phyloP scores from a whole-genome alignment of 2,888 invertebrate species.

The Ectemnius lituratus region DNA sequence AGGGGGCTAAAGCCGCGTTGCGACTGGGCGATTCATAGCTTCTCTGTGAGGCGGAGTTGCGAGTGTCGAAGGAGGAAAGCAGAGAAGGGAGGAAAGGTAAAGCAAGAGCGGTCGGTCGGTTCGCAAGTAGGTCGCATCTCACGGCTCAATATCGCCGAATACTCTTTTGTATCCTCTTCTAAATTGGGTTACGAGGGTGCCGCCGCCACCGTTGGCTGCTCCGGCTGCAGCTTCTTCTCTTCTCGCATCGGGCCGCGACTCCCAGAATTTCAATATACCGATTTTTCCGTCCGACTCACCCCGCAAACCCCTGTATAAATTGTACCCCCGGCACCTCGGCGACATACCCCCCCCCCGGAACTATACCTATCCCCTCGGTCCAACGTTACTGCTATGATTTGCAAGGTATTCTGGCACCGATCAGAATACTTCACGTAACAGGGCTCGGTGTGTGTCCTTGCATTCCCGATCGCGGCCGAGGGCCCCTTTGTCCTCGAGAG shows the following conservation, averaged over 20 bases:
- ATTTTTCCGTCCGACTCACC: slow-evolving; percentile 30
- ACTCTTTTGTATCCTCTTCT: slow-evolving; percentile 68
- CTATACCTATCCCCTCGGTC: not conserved
- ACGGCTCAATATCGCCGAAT: slow-evolving; percentile 74
- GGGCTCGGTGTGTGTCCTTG: no score
- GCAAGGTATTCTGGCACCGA: not conserved
- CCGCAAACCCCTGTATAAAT: slow-evolving; percentile 10
- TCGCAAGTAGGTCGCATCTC: slow-evolving; percentile 73
- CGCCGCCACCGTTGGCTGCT: slow-evolving; percentile 47
- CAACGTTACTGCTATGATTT: slow-evolving; percentile 12
- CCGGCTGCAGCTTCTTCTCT: slow-evolving; percentile 40
- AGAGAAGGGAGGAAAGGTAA: slow-evolving; percentile 40
- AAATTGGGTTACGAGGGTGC: slow-evolving; percentile 72
- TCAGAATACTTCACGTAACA: no score
- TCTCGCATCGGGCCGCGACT: slow-evolving; percentile 28
- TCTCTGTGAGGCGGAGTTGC: slow-evolving; percentile 13
- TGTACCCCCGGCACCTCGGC: slow-evolving; percentile 4
- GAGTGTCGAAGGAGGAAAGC: slow-evolving; percentile 3
- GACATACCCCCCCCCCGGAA: not conserved
- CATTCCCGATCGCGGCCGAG: no score
- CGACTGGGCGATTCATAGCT: slow-evolving; percentile 1
- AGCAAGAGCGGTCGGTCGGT: slow-evolving; percentile 50
- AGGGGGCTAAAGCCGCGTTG: slow-evolving; percentile 18
- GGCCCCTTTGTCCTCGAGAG: no score
- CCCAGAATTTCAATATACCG: slow-evolving; percentile 49